Base-by-base conservation (phyloP, 2,797 vertebrate species). In the Sardinella longiceps region DNA sequence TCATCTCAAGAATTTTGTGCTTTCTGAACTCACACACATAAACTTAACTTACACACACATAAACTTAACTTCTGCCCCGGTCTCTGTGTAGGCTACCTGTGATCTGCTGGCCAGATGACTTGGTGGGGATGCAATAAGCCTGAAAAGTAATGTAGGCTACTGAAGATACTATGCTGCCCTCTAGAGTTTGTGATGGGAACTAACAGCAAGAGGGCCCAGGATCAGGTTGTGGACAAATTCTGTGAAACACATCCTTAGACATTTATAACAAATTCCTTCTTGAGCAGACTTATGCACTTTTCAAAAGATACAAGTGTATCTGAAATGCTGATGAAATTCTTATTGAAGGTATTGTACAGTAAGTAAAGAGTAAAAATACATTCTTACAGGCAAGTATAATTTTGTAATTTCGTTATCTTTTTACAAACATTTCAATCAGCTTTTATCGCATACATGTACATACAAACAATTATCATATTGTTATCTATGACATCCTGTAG, bases 111-210 rank as follows among this genome's bases (percentile, higher is more conserved):
- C 11, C 39, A 11, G 15, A 37, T 74, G 15, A 43, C 33, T 70
- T 70, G 28, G 33, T 43, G 33, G 5, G 33, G 63, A 70, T 37
- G 12, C 1, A 18, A 2, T 5, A 43, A 7, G 33, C 18, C 70
- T 39, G 20, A 9, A 5, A 1, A 74, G 14, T 77, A 18, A 15
- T 23, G 9, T 20, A n/a, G n/a, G n/a, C n/a, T n/a, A 77, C 43
- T 77, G 5, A 6, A 39, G 6, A 77, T 77, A 43, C 70, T 77
- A 33, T 77, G 70, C 70, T 77, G 70, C 70, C 23, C 70, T 77
- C 70, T 77, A 77, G 37, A 23, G 70, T 43, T 43, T 23, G 7
- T 18, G 37, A 39, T 39, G 37, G 70, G 70, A 7, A 39, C 2
- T 20, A 43, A 77, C 37, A 23, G 70, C 37, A 14, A 3, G 3